Evolutionary conservation across 2,797 vertebrate species (phyloP).

Genomic region (Somateria mollissima): DNA sequence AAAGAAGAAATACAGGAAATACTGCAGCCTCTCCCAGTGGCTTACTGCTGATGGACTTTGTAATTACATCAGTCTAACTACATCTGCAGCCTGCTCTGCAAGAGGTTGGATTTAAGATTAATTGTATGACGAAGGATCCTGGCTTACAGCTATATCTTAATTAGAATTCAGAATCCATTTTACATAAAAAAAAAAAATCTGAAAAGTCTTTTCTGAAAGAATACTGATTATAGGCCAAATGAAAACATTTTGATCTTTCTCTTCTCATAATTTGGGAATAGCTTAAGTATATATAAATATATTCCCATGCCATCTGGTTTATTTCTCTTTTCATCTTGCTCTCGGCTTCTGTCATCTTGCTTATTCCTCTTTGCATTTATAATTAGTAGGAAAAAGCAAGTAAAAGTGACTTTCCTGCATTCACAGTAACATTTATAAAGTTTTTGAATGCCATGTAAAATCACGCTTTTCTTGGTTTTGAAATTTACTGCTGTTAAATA

Average conservation of each 20-base stretch:
- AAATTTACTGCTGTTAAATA: background rate
- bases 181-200: slow-evolving; percentile 12
- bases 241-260: slow-evolving; percentile 24
- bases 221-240: background rate
- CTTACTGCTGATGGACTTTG: slow-evolving; percentile 38
- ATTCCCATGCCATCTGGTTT: slow-evolving; percentile 31
- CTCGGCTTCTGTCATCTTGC: background rate
- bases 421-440: background rate
- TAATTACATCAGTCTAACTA: slow-evolving; percentile 55
- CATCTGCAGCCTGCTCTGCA: background rate
- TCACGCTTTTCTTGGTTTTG: background rate
- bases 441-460: background rate
- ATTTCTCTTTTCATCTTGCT: slow-evolving; percentile 23
- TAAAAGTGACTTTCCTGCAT: background rate
- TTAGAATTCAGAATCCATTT: slow-evolving; percentile 45
- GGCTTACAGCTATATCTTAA: slow-evolving; percentile 46
- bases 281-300: background rate
- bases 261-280: background rate
- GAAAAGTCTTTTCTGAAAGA: background rate
- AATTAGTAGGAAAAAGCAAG: slow-evolving; percentile 33
- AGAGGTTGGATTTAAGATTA: slow-evolving; percentile 43
- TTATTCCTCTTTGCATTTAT: slow-evolving; percentile 32
- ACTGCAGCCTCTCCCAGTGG: slow-evolving; percentile 8
- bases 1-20: slow-evolving; percentile 31
- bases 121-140: slow-evolving; percentile 1